Evolutionary conservation across 2,888 invertebrate genomes (phyloP).

Genomic region (Margaritifera margaritifera): DNA sequence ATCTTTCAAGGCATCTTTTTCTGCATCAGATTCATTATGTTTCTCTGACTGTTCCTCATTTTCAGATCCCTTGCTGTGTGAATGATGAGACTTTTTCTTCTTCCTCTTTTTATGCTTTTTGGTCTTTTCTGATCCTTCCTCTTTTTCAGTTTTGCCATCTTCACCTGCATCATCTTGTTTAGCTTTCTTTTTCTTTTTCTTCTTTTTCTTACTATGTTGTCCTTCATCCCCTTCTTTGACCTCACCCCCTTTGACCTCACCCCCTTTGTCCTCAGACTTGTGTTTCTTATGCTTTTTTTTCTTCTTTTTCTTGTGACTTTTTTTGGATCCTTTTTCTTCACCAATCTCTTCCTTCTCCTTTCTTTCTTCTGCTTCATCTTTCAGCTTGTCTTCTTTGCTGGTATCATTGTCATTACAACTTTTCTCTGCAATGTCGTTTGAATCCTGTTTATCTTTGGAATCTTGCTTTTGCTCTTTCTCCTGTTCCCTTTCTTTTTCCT

Average conservation of each 20-base stretch:
- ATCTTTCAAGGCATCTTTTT: slow-evolving; percentile 35
- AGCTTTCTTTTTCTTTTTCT: slow-evolving; percentile 54
- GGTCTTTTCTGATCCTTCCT: slow-evolving; percentile 25
- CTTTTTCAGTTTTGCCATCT: slow-evolving; percentile 25
- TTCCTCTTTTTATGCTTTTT: slow-evolving; percentile 24
- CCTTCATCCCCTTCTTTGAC: slow-evolving; percentile 17
- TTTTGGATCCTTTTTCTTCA: slow-evolving; percentile 21
- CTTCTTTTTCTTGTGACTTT: slow-evolving; percentile 30
- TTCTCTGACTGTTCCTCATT: slow-evolving; percentile 22
- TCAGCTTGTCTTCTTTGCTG: slow-evolving; percentile 6
- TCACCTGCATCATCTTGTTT: slow-evolving; percentile 34
- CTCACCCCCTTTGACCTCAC: slow-evolving; percentile 12
- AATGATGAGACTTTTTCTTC: slow-evolving; percentile 28
- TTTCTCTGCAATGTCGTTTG: slow-evolving; percentile 21
- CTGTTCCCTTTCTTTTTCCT: slow-evolving; percentile 19
- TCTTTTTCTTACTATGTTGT: slow-evolving; percentile 42
- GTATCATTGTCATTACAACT: slow-evolving; percentile 24
- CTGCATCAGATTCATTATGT: slow-evolving; percentile 28
- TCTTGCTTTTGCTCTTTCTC: slow-evolving; percentile 29
- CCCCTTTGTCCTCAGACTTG: slow-evolving; percentile 21
- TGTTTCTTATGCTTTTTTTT: slow-evolving; percentile 31
- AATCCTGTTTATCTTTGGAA: slow-evolving; percentile 29
- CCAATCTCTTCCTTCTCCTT: slow-evolving; percentile 16
- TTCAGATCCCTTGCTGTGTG: slow-evolving; percentile 13
- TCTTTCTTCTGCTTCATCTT: slow-evolving; percentile 17